phyloP scores from a whole-genome alignment of 2,888 invertebrate species.

The Cartodere bifasciata region DNA sequence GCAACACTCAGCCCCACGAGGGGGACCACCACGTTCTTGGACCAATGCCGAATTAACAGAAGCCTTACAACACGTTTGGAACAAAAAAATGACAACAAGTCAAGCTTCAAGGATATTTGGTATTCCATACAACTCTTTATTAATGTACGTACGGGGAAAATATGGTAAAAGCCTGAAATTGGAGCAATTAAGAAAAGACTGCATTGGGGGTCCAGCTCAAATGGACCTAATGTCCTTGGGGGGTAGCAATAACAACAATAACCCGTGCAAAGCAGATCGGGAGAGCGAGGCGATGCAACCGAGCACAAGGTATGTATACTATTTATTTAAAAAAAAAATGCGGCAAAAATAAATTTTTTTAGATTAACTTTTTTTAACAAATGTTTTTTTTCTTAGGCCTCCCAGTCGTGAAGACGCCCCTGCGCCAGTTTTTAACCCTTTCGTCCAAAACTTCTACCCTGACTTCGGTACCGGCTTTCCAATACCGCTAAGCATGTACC shows the following conservation, averaged over 20 bases:
- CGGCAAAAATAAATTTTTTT: too few species aligned
- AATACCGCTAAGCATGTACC: slow-evolving; percentile 74
- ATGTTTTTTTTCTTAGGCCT: too few species aligned
- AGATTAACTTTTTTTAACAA: too few species aligned
- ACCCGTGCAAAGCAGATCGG: slow-evolving; percentile 41
- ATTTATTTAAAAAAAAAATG: too few species aligned
- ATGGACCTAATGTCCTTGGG: slow-evolving; percentile 41
- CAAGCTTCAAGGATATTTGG: slow-evolving; percentile 84
- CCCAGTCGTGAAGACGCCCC: slow-evolving; percentile 50
- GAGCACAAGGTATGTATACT: too few species aligned
- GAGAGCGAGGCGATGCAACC: slow-evolving; percentile 28
- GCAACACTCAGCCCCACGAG: slow-evolving; percentile 81
- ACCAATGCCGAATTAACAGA: slow-evolving; percentile 84
- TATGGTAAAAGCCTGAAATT: slow-evolving; percentile 86
- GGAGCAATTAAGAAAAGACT: slow-evolving; percentile 78
- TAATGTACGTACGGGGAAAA: slow-evolving; percentile 87
- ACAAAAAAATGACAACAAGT: slow-evolving; percentile 88
- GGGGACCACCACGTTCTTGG: slow-evolving; percentile 85
- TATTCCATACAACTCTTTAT: slow-evolving; percentile 82
- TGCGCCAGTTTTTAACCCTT: slow-evolving; percentile 61
- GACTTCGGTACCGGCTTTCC: slow-evolving; percentile 71
- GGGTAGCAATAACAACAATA: slow-evolving; percentile 35
- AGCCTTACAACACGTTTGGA: slow-evolving; percentile 88
- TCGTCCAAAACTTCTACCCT: slow-evolving; percentile 70
- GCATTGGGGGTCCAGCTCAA: slow-evolving; percentile 61